Evolutionary conservation across 2,113 vertebrate species (phyloP), one percentile per base, ranked within the genome.

Genomic region (Conger conger): DNA sequence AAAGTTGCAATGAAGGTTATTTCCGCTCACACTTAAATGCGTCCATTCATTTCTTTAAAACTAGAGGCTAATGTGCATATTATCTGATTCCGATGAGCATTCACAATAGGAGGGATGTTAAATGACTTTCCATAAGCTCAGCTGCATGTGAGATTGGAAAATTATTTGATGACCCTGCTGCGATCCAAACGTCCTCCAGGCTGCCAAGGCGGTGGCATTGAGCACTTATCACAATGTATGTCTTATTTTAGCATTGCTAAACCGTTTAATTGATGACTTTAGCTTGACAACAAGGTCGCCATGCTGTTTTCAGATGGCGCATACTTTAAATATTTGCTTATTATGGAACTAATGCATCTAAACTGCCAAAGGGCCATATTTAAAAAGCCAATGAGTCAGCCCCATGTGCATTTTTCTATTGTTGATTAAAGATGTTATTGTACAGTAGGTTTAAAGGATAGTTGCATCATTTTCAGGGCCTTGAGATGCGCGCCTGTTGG

Each of bases 11-110:
- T 77, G 27, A n/a, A 15, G 38, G 37, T 53, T 54, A 27, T 53
- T 40, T 38, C 53, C 83, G 16, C 36, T 79, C 76, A 20, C 83
- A 79, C 53, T 84, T 40, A 33, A 84, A 54, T 20, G 77, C 77
- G 18, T 79, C 54, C 83, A 84, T 79, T 79, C 79, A 84, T 76
- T 79, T 79, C 53, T 76, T 50, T n/a, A 63, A 84, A 60, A 42
- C 13, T 35, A 63, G 57, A 84, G 83, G 76, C 36, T 79, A 84
- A 84, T 63, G 77, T 36, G 77, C 76, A 40, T 36, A 63, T 84
- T 84, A 68, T 68, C 76, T 33, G 83, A 63, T 17, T 36, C 35
- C 76, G 42, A 63, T 17, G 20, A 50, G 2, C 45, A 1, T 53
- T 37, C 76, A 33, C 36, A n/a, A 2, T 20, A 35, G 50, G n/a